Evolutionary conservation across 2,797 vertebrate species (phyloP).

Genomic region (Menidia menidia): DNA sequence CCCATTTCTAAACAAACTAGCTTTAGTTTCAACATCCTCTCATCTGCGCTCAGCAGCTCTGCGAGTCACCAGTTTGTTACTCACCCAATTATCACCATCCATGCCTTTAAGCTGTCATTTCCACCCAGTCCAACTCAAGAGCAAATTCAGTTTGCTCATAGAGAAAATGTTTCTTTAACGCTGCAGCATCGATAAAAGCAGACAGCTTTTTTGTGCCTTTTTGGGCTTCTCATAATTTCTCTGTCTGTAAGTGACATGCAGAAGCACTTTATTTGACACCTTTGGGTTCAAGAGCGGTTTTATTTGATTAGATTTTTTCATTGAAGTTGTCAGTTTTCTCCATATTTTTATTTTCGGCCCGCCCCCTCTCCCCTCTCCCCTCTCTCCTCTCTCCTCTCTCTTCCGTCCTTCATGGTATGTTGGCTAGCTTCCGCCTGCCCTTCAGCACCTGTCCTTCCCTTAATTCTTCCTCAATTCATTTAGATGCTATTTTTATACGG

Average conservation of each 20-base stretch:
- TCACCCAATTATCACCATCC: neutral
- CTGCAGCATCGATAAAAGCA: slow-evolving; percentile 34
- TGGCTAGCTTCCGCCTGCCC: slow-evolving; percentile 48
- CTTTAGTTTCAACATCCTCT: slow-evolving; percentile 47
- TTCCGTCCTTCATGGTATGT: slow-evolving; percentile 4
- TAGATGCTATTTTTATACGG: slow-evolving; percentile 69
- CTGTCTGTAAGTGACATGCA: neutral
- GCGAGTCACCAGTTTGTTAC: neutral
- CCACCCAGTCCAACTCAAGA: neutral
- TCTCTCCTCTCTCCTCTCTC: neutral
- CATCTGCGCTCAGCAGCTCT: neutral
- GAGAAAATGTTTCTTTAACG: too few species aligned
- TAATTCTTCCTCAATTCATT: slow-evolving; percentile 46
- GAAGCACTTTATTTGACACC: too few species aligned
- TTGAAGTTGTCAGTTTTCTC: too few species aligned
- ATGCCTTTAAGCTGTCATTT: neutral
- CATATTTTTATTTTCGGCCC: neutral
- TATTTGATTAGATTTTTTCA: neutral
- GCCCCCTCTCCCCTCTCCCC: slow-evolving; percentile 5
- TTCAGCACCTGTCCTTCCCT: slow-evolving; percentile 39
- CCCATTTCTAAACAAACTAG: slow-evolving; percentile 57
- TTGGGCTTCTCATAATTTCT: slow-evolving; percentile 17
- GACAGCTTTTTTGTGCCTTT: slow-evolving; percentile 43
- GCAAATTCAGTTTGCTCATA: too few species aligned
- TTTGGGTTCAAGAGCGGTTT: neutral